Evolutionary conservation across 2,888 invertebrate genomes (phyloP).

Genomic region (Drosophila paramelanica): DNA sequence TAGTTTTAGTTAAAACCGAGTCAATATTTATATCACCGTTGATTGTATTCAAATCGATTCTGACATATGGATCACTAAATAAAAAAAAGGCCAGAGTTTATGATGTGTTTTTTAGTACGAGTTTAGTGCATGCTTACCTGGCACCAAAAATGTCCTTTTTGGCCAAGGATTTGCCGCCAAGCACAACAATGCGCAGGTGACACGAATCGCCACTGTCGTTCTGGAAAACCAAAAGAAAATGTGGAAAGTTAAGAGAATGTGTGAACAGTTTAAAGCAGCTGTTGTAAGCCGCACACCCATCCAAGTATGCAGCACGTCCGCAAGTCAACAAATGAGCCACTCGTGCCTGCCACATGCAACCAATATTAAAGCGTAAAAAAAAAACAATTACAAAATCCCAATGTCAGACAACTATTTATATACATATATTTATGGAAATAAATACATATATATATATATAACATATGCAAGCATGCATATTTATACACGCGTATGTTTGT

Average conservation of each 20-base stretch:
- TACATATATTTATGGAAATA: background rate
- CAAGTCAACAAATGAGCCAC: constrained; percentile 43
- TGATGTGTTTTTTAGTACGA: background rate
- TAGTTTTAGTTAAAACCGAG: constrained; percentile 97
- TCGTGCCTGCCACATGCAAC: constrained; percentile 39
- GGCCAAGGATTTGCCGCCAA: constrained; percentile 95
- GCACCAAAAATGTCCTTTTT: constrained; percentile 99
- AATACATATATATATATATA: background rate
- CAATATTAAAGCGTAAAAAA: constrained; percentile 9
- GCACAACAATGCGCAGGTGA: constrained; percentile 93
- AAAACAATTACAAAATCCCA: background rate
- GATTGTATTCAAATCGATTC: constrained; percentile 94
- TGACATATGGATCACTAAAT: constrained; percentile 97
- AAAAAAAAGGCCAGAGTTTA: background rate
- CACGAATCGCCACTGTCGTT: constrained; percentile 91
- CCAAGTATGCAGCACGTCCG: background rate
- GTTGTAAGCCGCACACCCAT: background rate
- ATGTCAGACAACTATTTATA: constrained; percentile 6
- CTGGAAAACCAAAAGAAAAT: constrained; percentile 84
- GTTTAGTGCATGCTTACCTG: constrained; percentile 87
- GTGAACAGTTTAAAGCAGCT: constrained; percentile 1
- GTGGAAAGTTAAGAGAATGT: constrained; percentile 8
- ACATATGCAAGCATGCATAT: background rate
- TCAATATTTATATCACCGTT: constrained; percentile 95
- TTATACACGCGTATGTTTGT: background rate